Evolutionary conservation across 2,888 invertebrate species (phyloP), one percentile per base, ranked within the genome.

Genomic region (Dermolepida albohirtum): DNA sequence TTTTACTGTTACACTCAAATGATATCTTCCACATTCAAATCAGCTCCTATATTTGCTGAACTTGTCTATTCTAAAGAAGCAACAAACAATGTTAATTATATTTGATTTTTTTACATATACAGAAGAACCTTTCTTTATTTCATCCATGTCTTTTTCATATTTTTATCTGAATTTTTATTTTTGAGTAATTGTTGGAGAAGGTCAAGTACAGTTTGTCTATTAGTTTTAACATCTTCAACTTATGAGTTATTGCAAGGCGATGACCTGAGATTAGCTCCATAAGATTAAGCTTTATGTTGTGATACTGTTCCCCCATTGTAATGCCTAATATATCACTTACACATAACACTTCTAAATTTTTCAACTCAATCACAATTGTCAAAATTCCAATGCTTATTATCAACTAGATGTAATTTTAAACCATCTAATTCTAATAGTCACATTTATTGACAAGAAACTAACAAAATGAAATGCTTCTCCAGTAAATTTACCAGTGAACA

Each of bases 201-300:
- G 78, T 94, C 94, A 47, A 94, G 87, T 0, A 95, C 90, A 74
- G 94, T 92, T 73, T 93, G 93, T 75, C 93, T 90, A 79, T 95
- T 95, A 0, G 93, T 79, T 95, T 94, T 17, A 95, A 85, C 86
- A 95, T 90, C 80, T 93, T 95, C 29, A 97, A 84, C 81, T 94
- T 95, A 75, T 95, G 94, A 2, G 93, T 93, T 51, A 95, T 89
- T 0, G 94, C 94, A 71, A 95, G 87, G 70, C 97, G 88, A 76
- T 95, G 89, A 82, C 98, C 97, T 1, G 98, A 97, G 10, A 98
- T 97, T 10, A 98, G 97, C 10, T 97, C 96, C 98, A 98, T 98
- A 71, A 98, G 84, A 85, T 97, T 98, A 78, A 97, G 98, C 74
- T 93, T 86, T 78, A 98, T 98, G 82, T 98, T 97, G 84, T 95